A percentile compares a stretch with the other conserved stretches of the same genome.
Evolutionary conservation across 2,113 vertebrate species (phyloP).

Genomic region (Odocoileus virginianus): DNA sequence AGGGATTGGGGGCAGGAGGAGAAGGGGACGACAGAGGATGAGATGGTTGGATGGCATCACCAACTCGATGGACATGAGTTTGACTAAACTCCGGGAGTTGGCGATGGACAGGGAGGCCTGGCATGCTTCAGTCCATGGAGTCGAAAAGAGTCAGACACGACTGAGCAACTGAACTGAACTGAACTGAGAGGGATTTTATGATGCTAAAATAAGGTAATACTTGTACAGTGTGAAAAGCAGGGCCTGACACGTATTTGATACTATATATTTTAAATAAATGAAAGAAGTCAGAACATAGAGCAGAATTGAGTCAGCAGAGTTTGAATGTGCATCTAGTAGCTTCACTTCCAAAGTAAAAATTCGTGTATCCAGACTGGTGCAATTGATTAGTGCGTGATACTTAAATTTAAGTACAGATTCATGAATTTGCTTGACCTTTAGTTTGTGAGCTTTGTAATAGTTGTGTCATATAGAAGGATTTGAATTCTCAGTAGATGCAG

Average conservation of each 20-base stretch:
- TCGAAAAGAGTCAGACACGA: neutral
- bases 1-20: neutral
- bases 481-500: neutral
- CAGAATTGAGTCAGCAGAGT: neutral
- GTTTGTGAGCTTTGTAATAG: neutral
- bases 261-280: neutral
- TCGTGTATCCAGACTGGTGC: neutral
- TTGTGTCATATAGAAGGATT: neutral
- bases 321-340: neutral
- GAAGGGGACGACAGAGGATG: neutral
- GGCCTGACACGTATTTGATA: neutral
- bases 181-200: neutral
- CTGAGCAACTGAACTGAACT: neutral
- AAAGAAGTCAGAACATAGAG: neutral
- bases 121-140: neutral
- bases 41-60: neutral
- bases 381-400: neutral
- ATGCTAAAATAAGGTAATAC: neutral
- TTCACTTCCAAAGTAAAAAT: neutral
- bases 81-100: neutral
- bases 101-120: neutral
- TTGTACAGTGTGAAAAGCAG: neutral
- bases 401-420: neutral
- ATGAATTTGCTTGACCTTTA: neutral
- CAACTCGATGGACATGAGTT: neutral